Evolutionary conservation across 2,797 vertebrate species (phyloP).

Genomic region (Enteromius thamalakanensis): DNA sequence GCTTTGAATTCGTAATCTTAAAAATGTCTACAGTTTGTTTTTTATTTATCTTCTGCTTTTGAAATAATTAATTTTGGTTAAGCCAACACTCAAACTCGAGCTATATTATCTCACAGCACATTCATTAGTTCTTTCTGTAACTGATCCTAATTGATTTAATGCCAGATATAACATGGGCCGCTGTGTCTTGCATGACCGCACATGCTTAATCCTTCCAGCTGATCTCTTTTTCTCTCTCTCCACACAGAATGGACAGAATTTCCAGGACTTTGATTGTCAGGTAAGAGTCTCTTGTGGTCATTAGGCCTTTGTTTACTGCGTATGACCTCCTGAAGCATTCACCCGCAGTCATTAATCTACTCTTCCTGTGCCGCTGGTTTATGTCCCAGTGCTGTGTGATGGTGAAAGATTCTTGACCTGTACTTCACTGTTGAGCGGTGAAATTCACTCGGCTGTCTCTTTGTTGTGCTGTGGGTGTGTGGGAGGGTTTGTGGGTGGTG

Average conservation of each 20-base stretch:
- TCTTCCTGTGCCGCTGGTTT: neutral
- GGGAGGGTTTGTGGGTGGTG: conserved; percentile 44
- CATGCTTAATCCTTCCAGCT: too few relatives aligned
- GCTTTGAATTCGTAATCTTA: too few relatives aligned
- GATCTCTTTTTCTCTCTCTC: conserved; percentile 47
- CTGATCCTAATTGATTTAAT: too few relatives aligned
- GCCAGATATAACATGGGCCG: too few relatives aligned
- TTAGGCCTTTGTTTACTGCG: neutral
- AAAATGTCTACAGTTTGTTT: too few relatives aligned
- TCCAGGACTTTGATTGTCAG: conserved; percentile 95
- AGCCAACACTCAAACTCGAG: too few relatives aligned
- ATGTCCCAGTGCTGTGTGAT: conserved; percentile 5
- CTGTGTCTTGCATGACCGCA: too few relatives aligned
- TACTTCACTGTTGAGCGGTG: conserved; percentile 26
- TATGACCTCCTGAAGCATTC: neutral
- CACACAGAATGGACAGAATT: conserved; percentile 88
- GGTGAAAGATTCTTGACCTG: conserved; percentile 32
- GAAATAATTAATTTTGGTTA: too few relatives aligned
- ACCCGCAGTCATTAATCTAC: conserved; percentile 10
- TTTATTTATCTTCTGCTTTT: too few relatives aligned
- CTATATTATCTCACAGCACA: too few relatives aligned
- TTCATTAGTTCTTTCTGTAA: too few relatives aligned
- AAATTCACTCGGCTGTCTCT: conserved; percentile 32
- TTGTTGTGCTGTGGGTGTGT: conserved; percentile 13
- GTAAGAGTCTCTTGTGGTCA: conserved; percentile 72